Evolutionary conservation across 2,797 vertebrate species (phyloP).

Genomic region (Acanthiza pusilla): DNA sequence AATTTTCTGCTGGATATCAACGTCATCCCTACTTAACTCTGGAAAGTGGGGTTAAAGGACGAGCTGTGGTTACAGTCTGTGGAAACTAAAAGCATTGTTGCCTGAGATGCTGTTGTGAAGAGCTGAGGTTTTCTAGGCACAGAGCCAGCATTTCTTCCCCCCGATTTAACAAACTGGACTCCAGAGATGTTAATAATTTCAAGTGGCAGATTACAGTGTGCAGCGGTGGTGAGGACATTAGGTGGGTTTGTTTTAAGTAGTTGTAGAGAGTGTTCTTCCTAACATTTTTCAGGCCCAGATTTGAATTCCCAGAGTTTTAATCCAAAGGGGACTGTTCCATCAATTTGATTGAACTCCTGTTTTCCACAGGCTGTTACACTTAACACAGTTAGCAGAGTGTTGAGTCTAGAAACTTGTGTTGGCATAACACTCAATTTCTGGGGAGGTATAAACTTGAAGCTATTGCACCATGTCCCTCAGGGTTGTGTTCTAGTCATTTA

Average conservation of each 20-base stretch:
- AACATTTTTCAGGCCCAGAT: background rate
- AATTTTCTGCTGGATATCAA: conserved; percentile 62
- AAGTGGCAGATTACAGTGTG: conserved; percentile 43
- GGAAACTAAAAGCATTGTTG: conserved; percentile 35
- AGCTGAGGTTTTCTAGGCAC: conserved; percentile 53
- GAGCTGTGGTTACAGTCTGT: conserved; percentile 7
- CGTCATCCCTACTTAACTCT: conserved; percentile 52
- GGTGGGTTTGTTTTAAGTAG: conserved; percentile 26
- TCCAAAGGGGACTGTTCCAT: conserved; percentile 2
- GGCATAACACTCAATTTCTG: background rate
- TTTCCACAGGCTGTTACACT: conserved; percentile 16
- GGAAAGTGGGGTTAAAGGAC: conserved; percentile 57
- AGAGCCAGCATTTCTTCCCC: conserved; percentile 44
- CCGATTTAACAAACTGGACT: conserved; percentile 55
- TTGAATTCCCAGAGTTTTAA: conserved; percentile 15
- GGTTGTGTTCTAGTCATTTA: background rate
- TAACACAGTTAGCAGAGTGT: background rate
- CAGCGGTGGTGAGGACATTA: background rate
- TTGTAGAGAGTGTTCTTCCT: background rate
- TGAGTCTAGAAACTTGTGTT: background rate
- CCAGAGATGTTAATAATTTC: conserved; percentile 58
- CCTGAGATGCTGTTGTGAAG: conserved; percentile 23
- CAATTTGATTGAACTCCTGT: conserved; percentile 34
- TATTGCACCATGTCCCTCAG: background rate
- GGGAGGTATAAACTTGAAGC: background rate